These are phyloP conservation scores for Spheniscus humboldti DNA, from an alignment of 2,797 vertebrate species.

Conservation along the genomic window DNA sequence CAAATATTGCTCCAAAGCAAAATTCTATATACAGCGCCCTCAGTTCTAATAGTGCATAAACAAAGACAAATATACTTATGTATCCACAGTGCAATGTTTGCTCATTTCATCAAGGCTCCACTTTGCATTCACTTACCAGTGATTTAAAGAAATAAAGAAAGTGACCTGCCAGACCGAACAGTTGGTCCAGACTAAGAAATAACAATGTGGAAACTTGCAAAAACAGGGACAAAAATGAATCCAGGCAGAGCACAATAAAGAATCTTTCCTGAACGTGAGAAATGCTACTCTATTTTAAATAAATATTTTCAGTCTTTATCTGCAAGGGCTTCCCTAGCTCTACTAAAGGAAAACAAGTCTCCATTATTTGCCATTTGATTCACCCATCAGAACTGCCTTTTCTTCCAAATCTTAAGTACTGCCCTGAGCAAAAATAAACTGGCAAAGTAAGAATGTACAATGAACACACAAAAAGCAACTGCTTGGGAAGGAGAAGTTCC, in stretches of 20 bases:
- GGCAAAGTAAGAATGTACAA: background rate
- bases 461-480: background rate
- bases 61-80: conserved; percentile 25
- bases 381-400: background rate
- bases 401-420: background rate
- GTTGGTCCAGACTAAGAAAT: conserved; percentile 11
- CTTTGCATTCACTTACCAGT: conserved; percentile 44
- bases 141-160: conserved; percentile 44
- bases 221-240: conserved; percentile 29
- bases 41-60: conserved; percentile 67
- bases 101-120: conserved; percentile 62
- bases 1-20: conserved; percentile 74
- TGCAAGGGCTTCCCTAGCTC: background rate
- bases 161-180: conserved; percentile 43
- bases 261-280: conserved; percentile 43
- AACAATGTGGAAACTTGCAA: conserved; percentile 51
- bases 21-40: conserved; percentile 65
- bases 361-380: background rate
- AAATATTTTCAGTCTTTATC: conserved; percentile 59
- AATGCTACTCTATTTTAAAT: conserved; percentile 56
- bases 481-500: background rate
- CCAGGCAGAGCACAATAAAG: conserved; percentile 44
- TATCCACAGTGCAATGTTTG: conserved; percentile 68
- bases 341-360: background rate
- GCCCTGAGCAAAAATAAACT: conserved; percentile 46